A percentile compares a stretch with the other conserved stretches of the same genome.
These are phyloP conservation scores for Plectus sambesii DNA, from an alignment of 1,140 invertebrate genomes.

Conservation along the genomic window DNA sequence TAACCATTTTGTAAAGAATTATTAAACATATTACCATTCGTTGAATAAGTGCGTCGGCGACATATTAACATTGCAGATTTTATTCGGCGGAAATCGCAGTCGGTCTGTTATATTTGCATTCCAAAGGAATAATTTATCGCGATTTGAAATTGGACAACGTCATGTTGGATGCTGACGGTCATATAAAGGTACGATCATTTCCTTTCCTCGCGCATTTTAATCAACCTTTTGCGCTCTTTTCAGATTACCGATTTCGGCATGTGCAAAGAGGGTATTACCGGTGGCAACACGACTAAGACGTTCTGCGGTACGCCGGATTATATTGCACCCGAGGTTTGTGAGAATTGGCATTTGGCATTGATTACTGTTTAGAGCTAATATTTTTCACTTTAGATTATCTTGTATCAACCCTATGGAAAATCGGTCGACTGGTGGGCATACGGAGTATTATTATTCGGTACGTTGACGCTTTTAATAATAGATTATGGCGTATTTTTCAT, in stretches of 20 bases:
- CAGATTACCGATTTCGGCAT: slow-evolving; percentile 94
- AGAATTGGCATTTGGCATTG: too few relatives aligned
- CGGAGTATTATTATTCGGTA: slow-evolving; percentile 67
- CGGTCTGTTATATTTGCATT: slow-evolving; percentile 87
- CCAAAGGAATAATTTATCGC: slow-evolving; percentile 75
- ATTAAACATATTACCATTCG: too few relatives aligned
- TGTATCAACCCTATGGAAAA: slow-evolving; percentile 94
- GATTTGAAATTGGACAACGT: slow-evolving; percentile 98
- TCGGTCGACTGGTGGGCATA: slow-evolving; percentile 99
- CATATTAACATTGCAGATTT: too few relatives aligned
- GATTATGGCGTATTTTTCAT: too few relatives aligned
- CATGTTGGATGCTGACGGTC: slow-evolving; percentile 87
- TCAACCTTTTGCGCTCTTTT: slow-evolving; percentile 5
- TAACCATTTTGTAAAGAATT: too few relatives aligned
- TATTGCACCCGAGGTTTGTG: too few relatives aligned
- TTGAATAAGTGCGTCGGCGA: too few relatives aligned
- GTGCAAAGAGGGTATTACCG: slow-evolving; percentile 90
- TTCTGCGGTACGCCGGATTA: slow-evolving; percentile 99
- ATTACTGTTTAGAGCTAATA: too few relatives aligned
- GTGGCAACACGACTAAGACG: slow-evolving; percentile 92
- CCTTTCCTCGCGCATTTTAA: too few relatives aligned
- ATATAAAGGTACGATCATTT: slow-evolving; percentile 86
- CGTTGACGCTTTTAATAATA: slow-evolving; percentile 50
- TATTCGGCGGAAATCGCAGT: slow-evolving; percentile 98
- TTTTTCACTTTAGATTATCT: too few relatives aligned